A percentile compares a stretch with the other conserved stretches of the same genome.
phyloP scores from a whole-genome alignment of 2,113 vertebrate species.

The Taurulus bubalis region DNA sequence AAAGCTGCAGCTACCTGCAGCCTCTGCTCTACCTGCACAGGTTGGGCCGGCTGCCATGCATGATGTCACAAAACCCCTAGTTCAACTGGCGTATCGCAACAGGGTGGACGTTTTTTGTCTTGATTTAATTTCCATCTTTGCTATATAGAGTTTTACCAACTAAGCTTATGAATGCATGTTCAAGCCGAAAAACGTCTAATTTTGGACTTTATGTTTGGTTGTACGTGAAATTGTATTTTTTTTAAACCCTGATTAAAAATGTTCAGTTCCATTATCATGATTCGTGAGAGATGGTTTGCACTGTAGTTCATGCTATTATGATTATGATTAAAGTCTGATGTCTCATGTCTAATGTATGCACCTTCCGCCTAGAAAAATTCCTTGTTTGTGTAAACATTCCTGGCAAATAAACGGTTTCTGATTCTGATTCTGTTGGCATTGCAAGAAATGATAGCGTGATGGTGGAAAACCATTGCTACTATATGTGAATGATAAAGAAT shows the following conservation, averaged over 20 bases:
- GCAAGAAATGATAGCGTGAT: neutral
- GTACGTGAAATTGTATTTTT: neutral
- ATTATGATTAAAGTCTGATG: neutral
- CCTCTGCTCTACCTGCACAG: slow-evolving; percentile 39
- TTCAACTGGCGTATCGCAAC: neutral
- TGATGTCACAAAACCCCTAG: neutral
- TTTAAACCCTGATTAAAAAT: neutral
- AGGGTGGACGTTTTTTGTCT: neutral
- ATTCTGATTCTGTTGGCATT: neutral
- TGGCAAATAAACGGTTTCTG: too few species aligned
- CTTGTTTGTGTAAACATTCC: too few species aligned
- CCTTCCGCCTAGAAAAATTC: too few species aligned
- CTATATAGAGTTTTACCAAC: neutral
- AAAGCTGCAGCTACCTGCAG: slow-evolving; percentile 23
- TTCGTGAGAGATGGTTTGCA: neutral
- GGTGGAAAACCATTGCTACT: neutral
- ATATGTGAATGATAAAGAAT: neutral
- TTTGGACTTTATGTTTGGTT: neutral
- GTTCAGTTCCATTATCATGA: too few species aligned
- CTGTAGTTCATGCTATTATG: neutral
- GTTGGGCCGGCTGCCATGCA: neutral
- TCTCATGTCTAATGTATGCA: too few species aligned
- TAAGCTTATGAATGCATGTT: neutral
- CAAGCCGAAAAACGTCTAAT: neutral
- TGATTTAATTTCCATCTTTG: neutral